A percentile compares a stretch with the other conserved stretches of the same genome.
These are phyloP conservation scores for Brachyistius frenatus DNA, from an alignment of 2,113 vertebrate species.

Conservation along the genomic window DNA sequence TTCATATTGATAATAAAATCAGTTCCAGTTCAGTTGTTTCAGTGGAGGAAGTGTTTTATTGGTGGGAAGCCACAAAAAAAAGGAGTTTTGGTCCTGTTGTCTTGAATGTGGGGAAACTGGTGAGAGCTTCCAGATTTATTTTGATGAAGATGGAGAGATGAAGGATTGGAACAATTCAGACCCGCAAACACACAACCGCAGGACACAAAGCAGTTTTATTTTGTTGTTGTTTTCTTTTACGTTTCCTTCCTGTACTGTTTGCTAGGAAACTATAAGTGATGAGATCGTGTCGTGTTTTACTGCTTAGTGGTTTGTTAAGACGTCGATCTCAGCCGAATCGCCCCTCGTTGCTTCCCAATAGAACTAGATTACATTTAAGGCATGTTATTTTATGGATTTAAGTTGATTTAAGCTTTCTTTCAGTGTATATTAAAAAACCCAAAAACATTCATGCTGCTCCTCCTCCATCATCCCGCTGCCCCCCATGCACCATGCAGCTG, in stretches of 20 bases:
- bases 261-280: too few species aligned
- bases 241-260: constrained; percentile 15
- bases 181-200: constrained; percentile 27
- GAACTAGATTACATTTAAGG: too few species aligned
- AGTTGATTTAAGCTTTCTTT: constrained; percentile 25
- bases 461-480: too few species aligned
- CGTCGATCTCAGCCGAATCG: too few species aligned
- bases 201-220: constrained; percentile 8
- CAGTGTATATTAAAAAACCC: background rate
- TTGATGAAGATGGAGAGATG: background rate
- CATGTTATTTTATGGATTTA: background rate
- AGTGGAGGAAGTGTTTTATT: background rate
- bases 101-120: background rate
- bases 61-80: constrained; percentile 16
- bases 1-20: background rate
- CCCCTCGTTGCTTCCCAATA: background rate
- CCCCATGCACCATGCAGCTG: constrained; percentile 18
- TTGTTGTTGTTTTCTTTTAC: constrained; percentile 16
- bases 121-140: background rate
- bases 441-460: constrained; percentile 8
- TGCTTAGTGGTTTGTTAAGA: too few species aligned
- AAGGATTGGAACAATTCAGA: constrained; percentile 39
- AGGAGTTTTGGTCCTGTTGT: background rate
- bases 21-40: constrained; percentile 26
- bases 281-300: too few species aligned